These are phyloP conservation scores for Eristalis intricaria DNA, from an alignment of 2,888 invertebrate genomes.

Conservation along the genomic window DNA sequence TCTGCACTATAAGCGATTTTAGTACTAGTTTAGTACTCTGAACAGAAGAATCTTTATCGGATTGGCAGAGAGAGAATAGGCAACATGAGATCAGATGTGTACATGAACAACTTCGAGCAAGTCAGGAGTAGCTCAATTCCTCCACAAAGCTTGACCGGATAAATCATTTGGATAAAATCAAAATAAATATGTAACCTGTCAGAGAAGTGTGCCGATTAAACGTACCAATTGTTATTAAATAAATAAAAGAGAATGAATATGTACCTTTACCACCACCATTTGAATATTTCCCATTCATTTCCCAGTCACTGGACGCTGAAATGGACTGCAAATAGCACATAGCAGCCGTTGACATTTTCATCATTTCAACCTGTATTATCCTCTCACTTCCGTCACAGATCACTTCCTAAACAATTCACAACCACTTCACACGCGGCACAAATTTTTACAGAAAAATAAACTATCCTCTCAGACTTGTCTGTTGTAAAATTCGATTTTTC, in stretches of 20 bases:
- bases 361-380: conserved; percentile 13
- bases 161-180: too few species aligned
- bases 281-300: conserved; percentile 66
- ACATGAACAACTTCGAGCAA: too few species aligned
- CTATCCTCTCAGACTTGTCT: background rate
- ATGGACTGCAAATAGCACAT: conserved; percentile 73
- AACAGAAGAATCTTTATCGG: too few species aligned
- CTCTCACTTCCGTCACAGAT: background rate
- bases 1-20: too few species aligned
- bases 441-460: background rate
- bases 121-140: too few species aligned
- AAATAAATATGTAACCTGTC: too few species aligned
- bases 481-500: background rate
- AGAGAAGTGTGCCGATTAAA: too few species aligned
- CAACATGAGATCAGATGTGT: too few species aligned
- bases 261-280: conserved; percentile 41
- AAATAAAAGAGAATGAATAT: background rate
- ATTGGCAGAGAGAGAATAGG: too few species aligned
- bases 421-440: background rate
- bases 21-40: too few species aligned
- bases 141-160: too few species aligned
- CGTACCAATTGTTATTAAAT: too few species aligned
- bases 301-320: conserved; percentile 72
- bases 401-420: background rate
- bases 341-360: conserved; percentile 73